phyloP scores from a whole-genome alignment of 2,888 invertebrate species.

The Epistrophe grossulariae region DNA sequence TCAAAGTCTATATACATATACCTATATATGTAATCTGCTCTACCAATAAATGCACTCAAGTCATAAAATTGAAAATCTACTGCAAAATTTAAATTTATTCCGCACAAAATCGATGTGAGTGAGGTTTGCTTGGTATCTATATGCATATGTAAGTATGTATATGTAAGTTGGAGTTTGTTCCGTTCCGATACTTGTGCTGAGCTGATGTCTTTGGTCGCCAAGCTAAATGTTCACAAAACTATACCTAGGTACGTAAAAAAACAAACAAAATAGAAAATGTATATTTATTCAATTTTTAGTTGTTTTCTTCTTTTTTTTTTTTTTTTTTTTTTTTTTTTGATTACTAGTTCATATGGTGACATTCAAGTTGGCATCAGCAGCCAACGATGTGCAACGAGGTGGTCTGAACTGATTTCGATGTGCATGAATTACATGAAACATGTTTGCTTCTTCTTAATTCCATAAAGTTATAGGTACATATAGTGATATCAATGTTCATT shows the following conservation, averaged over 20 bases:
- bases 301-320: not conserved
- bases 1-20: not conserved
- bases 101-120: slow-evolving; percentile 26
- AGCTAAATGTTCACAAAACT: not conserved
- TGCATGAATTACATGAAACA: slow-evolving; percentile 28
- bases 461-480: not conserved
- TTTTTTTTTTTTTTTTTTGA: not conserved
- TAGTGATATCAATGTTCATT: slow-evolving; percentile 1
- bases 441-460: slow-evolving; percentile 9
- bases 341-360: slow-evolving; percentile 21
- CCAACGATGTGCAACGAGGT: slow-evolving; percentile 40
- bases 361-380: slow-evolving; percentile 32
- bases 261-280: slow-evolving; percentile 18
- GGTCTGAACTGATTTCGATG: slow-evolving; percentile 51
- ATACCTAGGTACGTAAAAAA: not conserved
- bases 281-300: slow-evolving; percentile 13
- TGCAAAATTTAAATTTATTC: slow-evolving; percentile 32
- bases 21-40: not conserved
- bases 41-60: slow-evolving; percentile 3
- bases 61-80: slow-evolving; percentile 18
- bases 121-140: not conserved
- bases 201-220: not conserved
- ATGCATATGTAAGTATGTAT: too few species aligned
- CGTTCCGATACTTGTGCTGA: not conserved
- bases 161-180: not conserved